phyloP scores from a whole-genome alignment of 1,140 invertebrate species.

The Andricus grossulariae region DNA sequence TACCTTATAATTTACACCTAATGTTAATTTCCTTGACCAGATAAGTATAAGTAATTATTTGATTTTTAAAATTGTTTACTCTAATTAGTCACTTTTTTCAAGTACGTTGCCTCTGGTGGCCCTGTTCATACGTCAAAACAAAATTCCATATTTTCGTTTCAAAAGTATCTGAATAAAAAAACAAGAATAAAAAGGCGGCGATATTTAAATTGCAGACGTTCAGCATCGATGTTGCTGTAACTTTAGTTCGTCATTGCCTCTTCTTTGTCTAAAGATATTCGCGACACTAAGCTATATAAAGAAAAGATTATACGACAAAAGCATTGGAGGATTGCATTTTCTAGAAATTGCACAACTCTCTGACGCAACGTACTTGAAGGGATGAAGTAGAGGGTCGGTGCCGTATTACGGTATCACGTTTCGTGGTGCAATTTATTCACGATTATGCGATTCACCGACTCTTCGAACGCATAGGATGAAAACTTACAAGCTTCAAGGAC shows the following conservation, averaged over 20 bases:
- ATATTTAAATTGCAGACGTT: no score
- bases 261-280: neutral
- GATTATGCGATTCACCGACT: slow-evolving; percentile 16
- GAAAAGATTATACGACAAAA: neutral
- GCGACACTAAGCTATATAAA: neutral
- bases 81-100: no score
- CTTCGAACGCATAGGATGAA: slow-evolving; percentile 1
- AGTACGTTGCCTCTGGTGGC: no score
- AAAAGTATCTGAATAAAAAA: no score
- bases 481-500: slow-evolving; percentile 1
- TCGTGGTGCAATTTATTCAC: slow-evolving; percentile 19
- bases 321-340: neutral
- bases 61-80: no score
- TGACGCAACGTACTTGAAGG: slow-evolving; percentile 39
- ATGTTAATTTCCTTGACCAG: no score
- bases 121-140: no score
- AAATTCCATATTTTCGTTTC: no score
- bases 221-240: neutral
- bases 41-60: no score
- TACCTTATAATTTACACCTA: no score
- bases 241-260: neutral
- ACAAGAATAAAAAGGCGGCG: no score
- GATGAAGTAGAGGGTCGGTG: slow-evolving; percentile 46
- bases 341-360: slow-evolving; percentile 11
- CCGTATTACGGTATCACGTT: slow-evolving; percentile 25